Evolutionary conservation across 1,140 invertebrate species (phyloP), one percentile per base, ranked within the genome.

Genomic region (Acromyrmex charruanus): DNA sequence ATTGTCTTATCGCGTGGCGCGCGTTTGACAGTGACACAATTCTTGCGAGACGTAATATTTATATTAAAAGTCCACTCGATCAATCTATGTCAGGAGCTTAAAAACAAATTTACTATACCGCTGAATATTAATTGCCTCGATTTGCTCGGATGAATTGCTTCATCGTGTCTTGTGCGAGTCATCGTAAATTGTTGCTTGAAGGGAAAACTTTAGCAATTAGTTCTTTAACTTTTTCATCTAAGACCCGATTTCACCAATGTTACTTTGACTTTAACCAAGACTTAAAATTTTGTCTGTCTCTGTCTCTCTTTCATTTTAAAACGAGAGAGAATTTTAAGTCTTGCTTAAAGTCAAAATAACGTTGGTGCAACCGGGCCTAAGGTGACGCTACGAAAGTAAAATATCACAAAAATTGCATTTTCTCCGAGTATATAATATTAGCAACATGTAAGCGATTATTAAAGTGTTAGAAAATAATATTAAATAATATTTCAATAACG

Each of bases 1-100:
- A 91, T 91, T 88, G 87, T 88, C 87, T 88, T 88, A 91, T 91
- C 90, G 90, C 88, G 81, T 91, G 90, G 85, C 72, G 51, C 61
- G 59, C 18, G 49, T 80, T 65, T 80, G 80, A 89, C 80, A 89
- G 74, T 61, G 85, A 74, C 77, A 66, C 80, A 68, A 75, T 87
- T 66, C 68, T 79, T 72, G 35, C 49, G 71, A 89, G 77, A 74
- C 79, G 87, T 88, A 85, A 85, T 84, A 85, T 84, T 79, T 49
- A 71, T 84, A 84, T 84, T 84, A 84, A 84, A 84, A 84, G 80
- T 84, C 21, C 80, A n/a, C 69, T 21, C 69, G 49, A 84, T 84
- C 80, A 84, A 84, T 84, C 80, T 61, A 63, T 39, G 80, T 84
- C 80, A 14, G n/a, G 69, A 44, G 80, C 55, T 84, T 74, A 84